A percentile compares a stretch with the other conserved stretches of the same genome.
These are phyloP conservation scores for Laticauda colubrina DNA, from an alignment of 2,113 vertebrate species.

Conservation along the genomic window DNA sequence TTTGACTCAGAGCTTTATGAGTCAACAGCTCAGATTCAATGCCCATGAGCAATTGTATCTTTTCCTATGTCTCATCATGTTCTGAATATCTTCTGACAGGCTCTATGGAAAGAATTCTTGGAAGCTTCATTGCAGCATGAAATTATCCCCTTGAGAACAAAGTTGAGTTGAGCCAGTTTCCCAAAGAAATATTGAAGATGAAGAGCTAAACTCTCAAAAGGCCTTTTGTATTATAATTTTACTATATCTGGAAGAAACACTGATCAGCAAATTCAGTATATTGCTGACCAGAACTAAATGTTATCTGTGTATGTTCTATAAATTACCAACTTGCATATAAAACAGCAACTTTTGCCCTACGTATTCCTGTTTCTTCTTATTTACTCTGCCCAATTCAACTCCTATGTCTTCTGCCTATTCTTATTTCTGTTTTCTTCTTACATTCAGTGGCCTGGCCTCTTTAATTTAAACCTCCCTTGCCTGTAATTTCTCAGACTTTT, in stretches of 20 bases:
- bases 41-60: background rate
- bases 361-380: background rate
- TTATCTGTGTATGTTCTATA: background rate
- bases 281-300: background rate
- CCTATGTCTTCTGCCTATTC: background rate
- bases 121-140: background rate
- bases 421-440: background rate
- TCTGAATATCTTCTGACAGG: background rate
- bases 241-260: background rate
- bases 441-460: background rate
- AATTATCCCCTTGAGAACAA: background rate
- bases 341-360: background rate
- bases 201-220: background rate
- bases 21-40: background rate
- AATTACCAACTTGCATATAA: background rate
- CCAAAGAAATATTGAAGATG: background rate
- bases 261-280: background rate
- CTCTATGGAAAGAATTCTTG: background rate
- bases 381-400: background rate
- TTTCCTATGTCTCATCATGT: conserved; percentile 5
- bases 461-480: background rate
- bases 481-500: background rate
- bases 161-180: background rate
- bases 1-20: conserved; percentile 6
- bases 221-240: background rate